A percentile compares a stretch with the other conserved stretches of the same genome.
Conservation (phyloP, 2,797 vertebrate genomes). For the Oophaga sylvatica region DNA sequence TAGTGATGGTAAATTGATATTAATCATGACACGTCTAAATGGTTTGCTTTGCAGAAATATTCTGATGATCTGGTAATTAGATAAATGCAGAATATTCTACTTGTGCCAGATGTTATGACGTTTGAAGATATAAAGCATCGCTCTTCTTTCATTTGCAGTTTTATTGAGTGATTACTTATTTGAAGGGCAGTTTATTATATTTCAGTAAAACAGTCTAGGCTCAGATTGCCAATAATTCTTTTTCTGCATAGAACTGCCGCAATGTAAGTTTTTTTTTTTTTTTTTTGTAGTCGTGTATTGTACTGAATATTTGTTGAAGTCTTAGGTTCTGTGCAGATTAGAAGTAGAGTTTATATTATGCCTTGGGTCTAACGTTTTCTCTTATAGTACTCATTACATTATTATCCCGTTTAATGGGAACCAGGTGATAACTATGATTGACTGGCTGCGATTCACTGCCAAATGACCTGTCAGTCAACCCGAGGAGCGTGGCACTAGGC, state of each 20-base stretch:
- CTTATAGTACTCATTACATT: neutral
- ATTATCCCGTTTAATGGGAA: too few species aligned
- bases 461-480: too few species aligned
- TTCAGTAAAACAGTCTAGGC: neutral
- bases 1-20: constrained; percentile 11
- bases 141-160: constrained; percentile 9
- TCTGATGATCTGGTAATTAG: constrained; percentile 36
- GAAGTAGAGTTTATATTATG: neutral
- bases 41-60: constrained; percentile 19
- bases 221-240: neutral
- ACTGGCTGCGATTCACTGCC: too few species aligned
- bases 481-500: too few species aligned
- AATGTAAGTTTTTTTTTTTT: too few species aligned
- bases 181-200: neutral
- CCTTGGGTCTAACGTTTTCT: neutral
- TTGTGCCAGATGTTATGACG: constrained; percentile 29
- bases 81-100: constrained; percentile 29
- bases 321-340: neutral
- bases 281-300: neutral
- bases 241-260: too few species aligned
- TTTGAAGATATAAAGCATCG: neutral
- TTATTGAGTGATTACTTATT: neutral
- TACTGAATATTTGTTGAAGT: neutral
- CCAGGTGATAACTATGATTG: too few species aligned
- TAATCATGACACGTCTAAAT: constrained; percentile 25